Evolutionary conservation across 2,888 invertebrate species (phyloP), one percentile per base, ranked within the genome.

Genomic region (Podotricha telesiphe): DNA sequence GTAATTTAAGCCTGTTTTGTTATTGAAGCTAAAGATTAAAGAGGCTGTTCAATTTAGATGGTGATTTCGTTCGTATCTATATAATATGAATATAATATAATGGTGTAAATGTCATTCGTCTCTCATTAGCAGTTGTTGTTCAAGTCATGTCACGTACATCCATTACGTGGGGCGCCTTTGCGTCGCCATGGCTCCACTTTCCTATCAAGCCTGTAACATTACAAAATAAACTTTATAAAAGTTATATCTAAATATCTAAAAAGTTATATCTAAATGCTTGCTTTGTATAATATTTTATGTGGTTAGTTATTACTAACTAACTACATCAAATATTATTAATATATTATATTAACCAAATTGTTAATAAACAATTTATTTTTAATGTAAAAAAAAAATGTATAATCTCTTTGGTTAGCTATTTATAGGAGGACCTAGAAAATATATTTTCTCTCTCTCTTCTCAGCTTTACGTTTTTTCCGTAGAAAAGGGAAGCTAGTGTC

Each of bases 121-220:
- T 75, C 69, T 75, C 77, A 82, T 80, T 82, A 82, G 72, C 42
- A 68, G 58, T 63, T 68, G 74, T 72, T 71, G 72, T 68, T 59
- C 47, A 34, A 75, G 68, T 73, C 73, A 34, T 65, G 70, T 73
- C 74, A 73, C 75, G 75, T 75, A 73, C 53, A 55, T 63, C 68
- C 69, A 71, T 68, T 73, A 71, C 40, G 58, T 37, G 37, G 51
- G 69, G 70, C 74, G 76, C 67, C 76, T 68, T 50, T 56, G 56
- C 53, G 76, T 69, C 76, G 77, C 73, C 74, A 58, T 42, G 58
- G 22, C 55, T 59, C 50, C 51, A 50, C 61, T 47, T 51, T 63
- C 34, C 42, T 50, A 40, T 67, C 37, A 67, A 42, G 13, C 13
- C 20, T 62, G 3, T 28, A 62, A 62, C 13, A 19, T 50, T 10